Evolutionary conservation across 2,113 vertebrate species (phyloP), one percentile per base, ranked within the genome.

Genomic region (Psilopsiagon aymara): DNA sequence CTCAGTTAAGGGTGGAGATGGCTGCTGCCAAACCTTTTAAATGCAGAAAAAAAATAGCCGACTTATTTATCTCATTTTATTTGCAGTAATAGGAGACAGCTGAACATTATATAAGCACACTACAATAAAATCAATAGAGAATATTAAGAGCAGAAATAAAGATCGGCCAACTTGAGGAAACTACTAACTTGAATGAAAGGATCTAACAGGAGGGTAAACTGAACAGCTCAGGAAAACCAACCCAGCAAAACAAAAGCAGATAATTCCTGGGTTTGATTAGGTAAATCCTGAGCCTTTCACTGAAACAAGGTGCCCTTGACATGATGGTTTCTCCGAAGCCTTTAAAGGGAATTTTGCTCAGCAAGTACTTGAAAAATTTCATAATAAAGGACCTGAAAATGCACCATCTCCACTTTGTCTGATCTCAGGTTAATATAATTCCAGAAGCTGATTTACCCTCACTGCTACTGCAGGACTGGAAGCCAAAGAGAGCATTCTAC

Each of bases 131-230:
- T 95, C 44, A 19, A 96, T 94, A 86, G 47, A 57, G 73, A 95
- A 77, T 91, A 95, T 92, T 94, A 84, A 91, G 94, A 95, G 82
- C 84, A 84, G 88, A 88, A 97, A 94, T 94, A 94, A 95, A 97
- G 81, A 90, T 86, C 94, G 78, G 43, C 59, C 86, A 87, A 70
- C 70, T 73, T 49, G 47, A 87, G 76, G 52, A 95, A 79, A 88
- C 14, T 70, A 27, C 67, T 68, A 51, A 79, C 53, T 80, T 85
- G 83, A 93, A 86, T 71, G 52, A 85, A 91, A 63, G 80, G 28
- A 69, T 89, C 43, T 59, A 86, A 92, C 23, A 75, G 19, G 49
- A 85, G 44, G 43, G 27, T 41, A 75, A 43, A 71, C 18, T 31
- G 52, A 91, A 92, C 16, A 83, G 35, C 37, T 88, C 10, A 55